phyloP scores from a whole-genome alignment of 2,797 vertebrate genomes.

The Monodelphis domestica region DNA sequence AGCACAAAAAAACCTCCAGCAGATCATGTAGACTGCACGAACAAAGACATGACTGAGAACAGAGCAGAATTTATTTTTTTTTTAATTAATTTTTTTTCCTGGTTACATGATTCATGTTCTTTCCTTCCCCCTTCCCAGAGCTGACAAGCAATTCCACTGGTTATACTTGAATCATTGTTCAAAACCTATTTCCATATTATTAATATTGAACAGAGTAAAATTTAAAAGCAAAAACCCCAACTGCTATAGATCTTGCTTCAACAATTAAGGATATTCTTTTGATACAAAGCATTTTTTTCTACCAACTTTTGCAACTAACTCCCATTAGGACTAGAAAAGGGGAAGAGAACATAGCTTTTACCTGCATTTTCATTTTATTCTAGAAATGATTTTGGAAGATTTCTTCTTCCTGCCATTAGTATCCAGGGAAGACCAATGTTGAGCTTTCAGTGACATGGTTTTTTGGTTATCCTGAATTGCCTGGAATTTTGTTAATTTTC shows the following conservation, averaged over 20 bases:
- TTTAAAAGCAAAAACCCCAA: too few relatives aligned
- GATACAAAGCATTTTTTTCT: conserved; percentile 22
- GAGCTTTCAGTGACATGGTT: background rate
- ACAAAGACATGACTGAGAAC: conserved; percentile 6
- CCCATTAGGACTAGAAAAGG: background rate
- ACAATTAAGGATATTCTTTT: background rate
- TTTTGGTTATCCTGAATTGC: background rate
- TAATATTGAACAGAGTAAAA: too few relatives aligned
- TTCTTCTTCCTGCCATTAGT: background rate
- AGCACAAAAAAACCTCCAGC: background rate
- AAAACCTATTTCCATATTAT: too few relatives aligned
- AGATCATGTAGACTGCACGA: background rate
- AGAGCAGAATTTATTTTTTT: too few relatives aligned
- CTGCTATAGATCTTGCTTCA: too few relatives aligned
- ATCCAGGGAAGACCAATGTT: background rate
- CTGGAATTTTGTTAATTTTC: background rate
- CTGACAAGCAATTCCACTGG: too few relatives aligned
- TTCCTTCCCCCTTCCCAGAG: too few relatives aligned
- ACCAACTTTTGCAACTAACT: background rate
- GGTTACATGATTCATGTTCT: too few relatives aligned
- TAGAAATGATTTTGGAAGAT: conserved; percentile 24
- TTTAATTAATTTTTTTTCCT: too few relatives aligned
- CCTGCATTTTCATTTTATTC: conserved; percentile 15
- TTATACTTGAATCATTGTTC: too few relatives aligned
- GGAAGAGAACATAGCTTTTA: background rate